A percentile compares a stretch with the other conserved stretches of the same genome.
Evolutionary conservation across 64 coral and sea anemone genomes (phyloP).

Genomic region (Stylophora pistillata): DNA sequence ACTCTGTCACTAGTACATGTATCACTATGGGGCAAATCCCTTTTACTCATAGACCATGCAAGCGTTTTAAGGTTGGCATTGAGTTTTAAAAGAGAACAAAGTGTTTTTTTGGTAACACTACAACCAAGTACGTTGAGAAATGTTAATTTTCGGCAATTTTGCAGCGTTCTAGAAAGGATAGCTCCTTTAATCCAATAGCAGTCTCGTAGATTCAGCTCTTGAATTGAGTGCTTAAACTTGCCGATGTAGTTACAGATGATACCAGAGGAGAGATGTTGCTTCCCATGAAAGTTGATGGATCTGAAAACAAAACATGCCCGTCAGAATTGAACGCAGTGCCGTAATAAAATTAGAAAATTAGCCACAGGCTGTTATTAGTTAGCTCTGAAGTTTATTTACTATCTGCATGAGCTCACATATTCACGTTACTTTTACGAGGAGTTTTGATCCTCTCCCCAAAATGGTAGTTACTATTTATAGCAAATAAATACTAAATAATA

Average conservation of each 20-base stretch:
- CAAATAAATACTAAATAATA: no score
- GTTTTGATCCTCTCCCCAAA: no score
- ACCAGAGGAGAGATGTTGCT: neutral
- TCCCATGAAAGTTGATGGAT: neutral
- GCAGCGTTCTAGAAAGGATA: constrained; percentile 8
- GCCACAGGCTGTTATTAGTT: no score
- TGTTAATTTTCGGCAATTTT: constrained; percentile 14
- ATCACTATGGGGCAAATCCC: neutral
- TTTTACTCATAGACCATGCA: neutral
- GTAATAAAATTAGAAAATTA: no score
- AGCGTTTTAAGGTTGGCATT: neutral
- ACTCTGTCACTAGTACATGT: no score
- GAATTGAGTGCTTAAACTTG: constrained; percentile 28
- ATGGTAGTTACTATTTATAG: no score
- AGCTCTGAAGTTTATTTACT: no score
- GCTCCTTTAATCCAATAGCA: constrained; percentile 30
- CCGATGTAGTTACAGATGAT: constrained; percentile 3
- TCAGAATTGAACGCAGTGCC: no score
- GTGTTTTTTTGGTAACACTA: constrained; percentile 5
- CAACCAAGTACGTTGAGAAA: constrained; percentile 32
- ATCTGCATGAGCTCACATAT: no score
- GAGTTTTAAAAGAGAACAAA: constrained; percentile 30
- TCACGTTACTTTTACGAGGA: no score
- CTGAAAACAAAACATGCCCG: neutral
- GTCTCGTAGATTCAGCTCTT: constrained; percentile 27